Conservation (phyloP, 1,140 invertebrate genomes). For the Drosophila santomea region DNA sequence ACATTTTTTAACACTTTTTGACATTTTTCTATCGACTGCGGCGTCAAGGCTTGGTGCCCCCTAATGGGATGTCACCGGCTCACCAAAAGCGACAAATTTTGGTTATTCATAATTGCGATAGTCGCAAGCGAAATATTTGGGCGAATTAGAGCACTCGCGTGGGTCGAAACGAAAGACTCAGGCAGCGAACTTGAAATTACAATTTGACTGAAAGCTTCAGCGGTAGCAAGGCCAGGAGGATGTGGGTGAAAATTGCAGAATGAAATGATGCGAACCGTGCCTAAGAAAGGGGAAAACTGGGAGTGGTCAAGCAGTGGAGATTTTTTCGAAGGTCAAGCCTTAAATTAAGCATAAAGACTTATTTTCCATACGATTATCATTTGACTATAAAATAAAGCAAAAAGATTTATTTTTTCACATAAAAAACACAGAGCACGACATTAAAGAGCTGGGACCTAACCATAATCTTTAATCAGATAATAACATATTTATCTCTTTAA, state of each 20-base stretch:
- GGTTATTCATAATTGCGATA: constrained; percentile 19
- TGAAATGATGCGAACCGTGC: background rate
- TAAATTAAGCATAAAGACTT: background rate
- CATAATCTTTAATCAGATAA: background rate
- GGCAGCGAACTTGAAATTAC: constrained; percentile 67
- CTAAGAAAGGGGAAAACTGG: background rate
- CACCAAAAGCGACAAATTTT: constrained; percentile 7
- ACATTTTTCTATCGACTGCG: constrained; percentile 52
- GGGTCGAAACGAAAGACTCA: constrained; percentile 74
- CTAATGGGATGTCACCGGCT: constrained; percentile 36
- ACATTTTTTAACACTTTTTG: constrained; percentile 24
- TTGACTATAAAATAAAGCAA: background rate
- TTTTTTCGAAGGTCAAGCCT: background rate
- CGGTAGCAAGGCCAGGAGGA: constrained; percentile 7
- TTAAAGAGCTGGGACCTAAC: too few relatives aligned
- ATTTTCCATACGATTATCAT: background rate
- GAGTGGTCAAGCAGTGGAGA: background rate
- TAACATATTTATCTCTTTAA: background rate
- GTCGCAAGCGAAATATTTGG: constrained; percentile 27
- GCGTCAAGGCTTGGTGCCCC: constrained; percentile 64
- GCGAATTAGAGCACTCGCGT: constrained; percentile 60
- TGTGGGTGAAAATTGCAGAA: constrained; percentile 15
- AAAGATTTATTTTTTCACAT: too few relatives aligned
- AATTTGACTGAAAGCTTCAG: constrained; percentile 1
- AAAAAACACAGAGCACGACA: too few relatives aligned